phyloP scores from a whole-genome alignment of 1,140 invertebrate genomes.

The Bradysia coprophila region DNA sequence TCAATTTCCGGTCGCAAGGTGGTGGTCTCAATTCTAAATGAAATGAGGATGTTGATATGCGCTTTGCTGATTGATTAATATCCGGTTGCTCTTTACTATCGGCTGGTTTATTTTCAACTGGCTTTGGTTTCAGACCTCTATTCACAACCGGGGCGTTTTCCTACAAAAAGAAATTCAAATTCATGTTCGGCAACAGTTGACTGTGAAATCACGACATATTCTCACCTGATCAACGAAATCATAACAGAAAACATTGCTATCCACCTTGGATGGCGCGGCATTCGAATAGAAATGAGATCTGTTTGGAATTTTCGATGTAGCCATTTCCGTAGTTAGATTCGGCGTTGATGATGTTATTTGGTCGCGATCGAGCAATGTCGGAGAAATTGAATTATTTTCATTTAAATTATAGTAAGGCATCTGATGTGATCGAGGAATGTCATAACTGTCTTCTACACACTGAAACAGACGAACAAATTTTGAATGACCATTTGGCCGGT shows the following conservation, averaged over 20 bases:
- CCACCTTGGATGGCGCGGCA: slow-evolving; percentile 35
- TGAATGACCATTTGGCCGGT: not conserved
- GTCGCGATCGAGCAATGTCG: slow-evolving; percentile 14
- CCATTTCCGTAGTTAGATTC: slow-evolving; percentile 10
- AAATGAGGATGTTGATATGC: slow-evolving; percentile 26
- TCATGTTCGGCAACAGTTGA: slow-evolving; percentile 4
- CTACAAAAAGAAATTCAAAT: slow-evolving; percentile 21
- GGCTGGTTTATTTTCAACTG: slow-evolving; percentile 16
- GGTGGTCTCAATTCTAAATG: slow-evolving; percentile 16
- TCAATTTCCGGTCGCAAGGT: slow-evolving; percentile 21
- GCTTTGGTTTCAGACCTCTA: slow-evolving; percentile 56
- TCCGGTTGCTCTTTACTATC: slow-evolving; percentile 7
- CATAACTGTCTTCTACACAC: slow-evolving; percentile 43
- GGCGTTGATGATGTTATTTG: slow-evolving; percentile 16
- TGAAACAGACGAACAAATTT: slow-evolving; percentile 1
- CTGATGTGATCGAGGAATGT: slow-evolving; percentile 49
- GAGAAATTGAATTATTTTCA: slow-evolving; percentile 8
- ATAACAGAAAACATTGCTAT: slow-evolving; percentile 35
- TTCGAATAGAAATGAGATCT: slow-evolving; percentile 50
- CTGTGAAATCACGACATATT: slow-evolving; percentile 6
- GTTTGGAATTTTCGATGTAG: not conserved
- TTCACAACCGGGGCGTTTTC: slow-evolving; percentile 50
- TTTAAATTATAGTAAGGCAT: slow-evolving; percentile 22
- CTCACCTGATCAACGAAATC: slow-evolving; percentile 23
- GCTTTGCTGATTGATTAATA: slow-evolving; percentile 13